These are phyloP conservation scores for Drosophila kuntzei DNA, from an alignment of 2,888 invertebrate species.

Conservation along the genomic window DNA sequence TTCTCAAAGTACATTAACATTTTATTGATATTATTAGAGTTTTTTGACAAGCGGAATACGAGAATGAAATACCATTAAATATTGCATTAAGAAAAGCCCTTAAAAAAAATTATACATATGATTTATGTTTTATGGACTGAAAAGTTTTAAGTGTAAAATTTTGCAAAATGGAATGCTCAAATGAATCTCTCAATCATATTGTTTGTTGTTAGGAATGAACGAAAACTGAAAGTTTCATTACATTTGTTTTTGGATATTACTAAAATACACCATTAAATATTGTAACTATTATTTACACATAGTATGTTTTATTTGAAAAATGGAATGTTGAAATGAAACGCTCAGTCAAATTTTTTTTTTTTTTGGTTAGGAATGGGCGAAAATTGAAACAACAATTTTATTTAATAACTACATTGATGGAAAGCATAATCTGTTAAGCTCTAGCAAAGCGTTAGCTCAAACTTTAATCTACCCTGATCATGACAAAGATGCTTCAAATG, in stretches of 20 bases:
- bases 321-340: slow-evolving; percentile 3
- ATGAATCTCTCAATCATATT: not conserved
- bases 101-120: not conserved
- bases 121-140: not conserved
- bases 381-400: not conserved
- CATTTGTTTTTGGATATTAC: no score
- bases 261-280: no score
- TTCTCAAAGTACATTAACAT: not conserved
- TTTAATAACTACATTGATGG: not conserved
- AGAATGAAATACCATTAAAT: not conserved
- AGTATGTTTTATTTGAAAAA: not conserved
- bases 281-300: not conserved
- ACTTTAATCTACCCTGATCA: slow-evolving; percentile 1
- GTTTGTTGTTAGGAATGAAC: not conserved
- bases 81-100: not conserved
- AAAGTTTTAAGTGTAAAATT: no score
- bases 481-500: slow-evolving; percentile 36
- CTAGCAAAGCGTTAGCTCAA: slow-evolving; percentile 23
- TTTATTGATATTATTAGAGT: no score
- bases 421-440: slow-evolving; percentile 5
- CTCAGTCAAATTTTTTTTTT: not conserved
- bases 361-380: slow-evolving; percentile 4
- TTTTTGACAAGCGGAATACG: not conserved
- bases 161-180: no score
- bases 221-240: not conserved